These are phyloP conservation scores for Rhinoderma darwinii DNA, from an alignment of 2,113 vertebrate genomes.

Conservation along the genomic window DNA sequence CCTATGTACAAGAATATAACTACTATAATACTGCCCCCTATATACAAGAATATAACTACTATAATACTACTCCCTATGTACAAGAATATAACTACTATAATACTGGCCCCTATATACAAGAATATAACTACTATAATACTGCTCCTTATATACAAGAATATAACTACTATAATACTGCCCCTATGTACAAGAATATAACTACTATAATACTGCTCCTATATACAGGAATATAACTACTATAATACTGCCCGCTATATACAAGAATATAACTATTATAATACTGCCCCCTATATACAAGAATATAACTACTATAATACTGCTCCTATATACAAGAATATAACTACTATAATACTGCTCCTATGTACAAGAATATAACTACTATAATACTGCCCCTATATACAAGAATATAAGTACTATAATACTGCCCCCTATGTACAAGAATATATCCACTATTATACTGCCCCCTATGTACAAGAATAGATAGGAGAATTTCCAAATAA, in stretches of 20 bases:
- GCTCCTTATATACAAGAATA: neutral
- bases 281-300: neutral
- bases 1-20: slow-evolving; percentile 1
- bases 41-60: slow-evolving; percentile 6
- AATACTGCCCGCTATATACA: neutral
- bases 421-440: neutral
- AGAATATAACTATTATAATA: slow-evolving; percentile 18
- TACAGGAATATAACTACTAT: too few relatives aligned
- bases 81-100: slow-evolving; percentile 26
- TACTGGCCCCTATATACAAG: neutral
- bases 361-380: too few relatives aligned
- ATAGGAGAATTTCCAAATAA: too few relatives aligned
- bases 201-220: neutral
- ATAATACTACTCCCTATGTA: neutral
- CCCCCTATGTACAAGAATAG: too few relatives aligned
- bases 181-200: slow-evolving; percentile 19
- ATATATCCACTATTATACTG: neutral
- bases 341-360: neutral
- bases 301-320: slow-evolving; percentile 9
- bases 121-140: slow-evolving; percentile 6
- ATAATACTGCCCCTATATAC: neutral
- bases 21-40: slow-evolving; percentile 1
- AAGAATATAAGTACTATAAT: slow-evolving; percentile 18
- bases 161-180: neutral
- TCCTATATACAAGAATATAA: neutral